A percentile compares a stretch with the other conserved stretches of the same genome.
Conservation (phyloP, 2,113 vertebrate genomes). For the Glareola pratincola region DNA sequence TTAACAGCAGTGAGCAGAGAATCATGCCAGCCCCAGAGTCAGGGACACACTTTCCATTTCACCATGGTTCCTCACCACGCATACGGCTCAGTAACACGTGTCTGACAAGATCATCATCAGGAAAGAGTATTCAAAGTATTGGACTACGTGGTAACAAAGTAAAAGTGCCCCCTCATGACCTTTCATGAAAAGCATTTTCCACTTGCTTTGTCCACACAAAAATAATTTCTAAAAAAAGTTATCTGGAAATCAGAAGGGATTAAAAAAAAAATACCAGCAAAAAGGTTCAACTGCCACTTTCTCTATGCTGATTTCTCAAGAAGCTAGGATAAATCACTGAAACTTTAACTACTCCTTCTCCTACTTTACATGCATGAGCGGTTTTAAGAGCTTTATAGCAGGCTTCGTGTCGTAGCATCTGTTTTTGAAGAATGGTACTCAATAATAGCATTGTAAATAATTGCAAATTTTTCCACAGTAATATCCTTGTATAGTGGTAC, state of each 20-base stretch:
- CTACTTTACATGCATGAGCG: not conserved
- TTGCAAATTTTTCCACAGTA: not conserved
- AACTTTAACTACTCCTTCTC: slow-evolving; percentile 8
- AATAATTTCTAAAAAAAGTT: not conserved
- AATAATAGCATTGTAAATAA: not conserved
- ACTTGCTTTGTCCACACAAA: not conserved
- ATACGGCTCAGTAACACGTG: not conserved
- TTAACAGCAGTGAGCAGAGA: not conserved
- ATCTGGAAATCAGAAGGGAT: not conserved
- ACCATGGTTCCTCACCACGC: not conserved
- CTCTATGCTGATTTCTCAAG: slow-evolving; percentile 4
- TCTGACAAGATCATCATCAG: not conserved
- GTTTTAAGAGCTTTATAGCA: not conserved
- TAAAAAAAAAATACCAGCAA: not conserved
- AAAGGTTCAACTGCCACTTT: not conserved
- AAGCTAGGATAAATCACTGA: slow-evolving; percentile 19
- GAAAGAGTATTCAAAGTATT: not conserved
- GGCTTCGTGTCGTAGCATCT: not conserved
- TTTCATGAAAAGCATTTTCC: not conserved
- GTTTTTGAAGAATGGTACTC: not conserved
- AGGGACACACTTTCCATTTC: not conserved
- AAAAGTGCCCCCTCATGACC: not conserved
- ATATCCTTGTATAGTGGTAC: not conserved
- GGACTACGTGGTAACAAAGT: not conserved
- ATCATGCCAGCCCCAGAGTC: not conserved